phyloP scores from a whole-genome alignment of 2,888 invertebrate genomes.

The Eledone cirrhosa region DNA sequence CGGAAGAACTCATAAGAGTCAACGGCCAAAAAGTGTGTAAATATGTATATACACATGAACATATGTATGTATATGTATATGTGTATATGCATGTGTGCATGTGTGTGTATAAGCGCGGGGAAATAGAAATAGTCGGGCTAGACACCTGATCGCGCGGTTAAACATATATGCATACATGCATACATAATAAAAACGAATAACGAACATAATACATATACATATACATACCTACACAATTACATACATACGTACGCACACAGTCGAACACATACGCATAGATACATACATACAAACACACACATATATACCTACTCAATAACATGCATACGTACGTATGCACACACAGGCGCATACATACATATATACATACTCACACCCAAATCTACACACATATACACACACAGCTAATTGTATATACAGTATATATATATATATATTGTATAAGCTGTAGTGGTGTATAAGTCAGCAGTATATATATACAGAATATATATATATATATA shows the following conservation, averaged over 20 bases:
- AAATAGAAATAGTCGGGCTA: too few relatives aligned
- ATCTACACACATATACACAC: background rate
- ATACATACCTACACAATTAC: background rate
- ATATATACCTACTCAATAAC: background rate
- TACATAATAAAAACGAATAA: too few relatives aligned
- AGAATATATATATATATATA: too few relatives aligned
- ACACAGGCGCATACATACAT: background rate
- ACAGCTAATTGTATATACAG: too few relatives aligned
- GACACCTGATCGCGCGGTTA: too few relatives aligned
- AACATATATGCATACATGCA: too few relatives aligned
- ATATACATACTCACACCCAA: background rate
- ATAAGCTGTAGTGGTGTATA: background rate
- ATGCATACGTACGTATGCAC: background rate
- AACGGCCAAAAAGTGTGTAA: background rate
- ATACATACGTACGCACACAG: background rate
- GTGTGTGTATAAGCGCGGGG: background rate
- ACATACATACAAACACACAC: background rate
- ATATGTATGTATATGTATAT: background rate
- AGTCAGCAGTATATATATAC: too few relatives aligned
- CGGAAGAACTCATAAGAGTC: too few relatives aligned
- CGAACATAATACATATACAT: slow-evolving; percentile 6
- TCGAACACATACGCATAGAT: background rate
- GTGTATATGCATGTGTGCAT: background rate
- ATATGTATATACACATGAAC: background rate
- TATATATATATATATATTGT: too few relatives aligned